Conservation (phyloP, 2,113 vertebrate species). For the Alligator sinensis region DNA sequence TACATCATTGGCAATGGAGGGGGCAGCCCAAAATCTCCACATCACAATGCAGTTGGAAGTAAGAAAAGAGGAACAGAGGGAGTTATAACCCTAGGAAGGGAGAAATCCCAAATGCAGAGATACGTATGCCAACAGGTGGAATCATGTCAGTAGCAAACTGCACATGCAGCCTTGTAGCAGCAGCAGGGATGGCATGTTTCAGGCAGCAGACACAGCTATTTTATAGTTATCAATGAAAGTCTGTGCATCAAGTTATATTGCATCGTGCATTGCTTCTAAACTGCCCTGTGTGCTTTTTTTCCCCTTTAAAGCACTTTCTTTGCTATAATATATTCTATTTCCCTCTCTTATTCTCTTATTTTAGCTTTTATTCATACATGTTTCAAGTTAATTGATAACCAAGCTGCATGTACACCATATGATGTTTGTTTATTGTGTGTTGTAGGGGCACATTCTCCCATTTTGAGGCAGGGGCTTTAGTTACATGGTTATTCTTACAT, state of each 20-base stretch:
- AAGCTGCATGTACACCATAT: background rate
- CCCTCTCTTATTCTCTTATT: background rate
- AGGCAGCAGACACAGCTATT: background rate
- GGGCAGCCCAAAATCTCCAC: background rate
- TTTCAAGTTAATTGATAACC: background rate
- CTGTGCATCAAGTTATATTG: constrained; percentile 20
- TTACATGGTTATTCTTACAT: background rate
- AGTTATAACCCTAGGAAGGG: background rate
- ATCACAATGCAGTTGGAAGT: background rate
- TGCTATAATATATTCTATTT: background rate
- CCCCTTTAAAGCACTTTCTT: background rate
- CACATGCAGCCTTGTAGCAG: background rate
- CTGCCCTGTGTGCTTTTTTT: background rate
- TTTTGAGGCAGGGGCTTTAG: background rate
- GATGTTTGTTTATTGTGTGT: background rate
- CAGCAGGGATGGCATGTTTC: background rate
- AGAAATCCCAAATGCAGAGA: background rate
- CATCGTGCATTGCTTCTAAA: constrained; percentile 55
- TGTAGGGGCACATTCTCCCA: background rate
- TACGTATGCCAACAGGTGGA: background rate
- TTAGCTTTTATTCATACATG: background rate
- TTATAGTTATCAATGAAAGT: background rate
- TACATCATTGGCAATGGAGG: background rate
- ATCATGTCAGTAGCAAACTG: background rate
- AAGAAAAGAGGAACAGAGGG: background rate